Conservation (phyloP, 92 coral and sea anemone genomes). For the Zoanthus gigantus region DNA sequence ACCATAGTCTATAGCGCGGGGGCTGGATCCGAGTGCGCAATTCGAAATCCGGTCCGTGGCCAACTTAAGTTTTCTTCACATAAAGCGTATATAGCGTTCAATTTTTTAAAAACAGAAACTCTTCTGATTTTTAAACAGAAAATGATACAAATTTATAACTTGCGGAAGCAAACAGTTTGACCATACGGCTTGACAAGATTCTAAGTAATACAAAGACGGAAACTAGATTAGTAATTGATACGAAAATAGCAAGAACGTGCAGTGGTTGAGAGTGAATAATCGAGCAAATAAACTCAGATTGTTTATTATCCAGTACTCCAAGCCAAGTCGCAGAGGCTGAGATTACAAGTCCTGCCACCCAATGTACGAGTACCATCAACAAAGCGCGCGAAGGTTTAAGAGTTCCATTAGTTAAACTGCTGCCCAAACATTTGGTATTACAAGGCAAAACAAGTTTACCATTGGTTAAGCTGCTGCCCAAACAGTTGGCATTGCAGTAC, state of each 20-base stretch:
- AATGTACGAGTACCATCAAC: not conserved
- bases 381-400: slow-evolving; percentile 22
- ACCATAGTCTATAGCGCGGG: too few relatives aligned
- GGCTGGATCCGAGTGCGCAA: too few relatives aligned
- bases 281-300: not conserved
- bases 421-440: not conserved
- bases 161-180: slow-evolving; percentile 34
- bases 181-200: slow-evolving; percentile 18
- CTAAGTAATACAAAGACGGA: slow-evolving; percentile 21
- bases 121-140: not conserved
- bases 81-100: too few relatives aligned
- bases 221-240: slow-evolving; percentile 5
- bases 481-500: slow-evolving; percentile 1
- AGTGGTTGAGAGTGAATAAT: not conserved
- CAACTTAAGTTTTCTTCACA: too few relatives aligned
- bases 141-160: not conserved
- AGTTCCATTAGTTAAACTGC: not conserved
- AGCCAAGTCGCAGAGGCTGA: not conserved
- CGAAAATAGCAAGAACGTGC: not conserved
- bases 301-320: not conserved
- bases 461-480: not conserved
- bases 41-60: too few relatives aligned
- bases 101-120: too few relatives aligned
- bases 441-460: not conserved
- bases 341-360: slow-evolving; percentile 4